Evolutionary conservation across 2,797 vertebrate species (phyloP).

Genomic region (Otus scops): DNA sequence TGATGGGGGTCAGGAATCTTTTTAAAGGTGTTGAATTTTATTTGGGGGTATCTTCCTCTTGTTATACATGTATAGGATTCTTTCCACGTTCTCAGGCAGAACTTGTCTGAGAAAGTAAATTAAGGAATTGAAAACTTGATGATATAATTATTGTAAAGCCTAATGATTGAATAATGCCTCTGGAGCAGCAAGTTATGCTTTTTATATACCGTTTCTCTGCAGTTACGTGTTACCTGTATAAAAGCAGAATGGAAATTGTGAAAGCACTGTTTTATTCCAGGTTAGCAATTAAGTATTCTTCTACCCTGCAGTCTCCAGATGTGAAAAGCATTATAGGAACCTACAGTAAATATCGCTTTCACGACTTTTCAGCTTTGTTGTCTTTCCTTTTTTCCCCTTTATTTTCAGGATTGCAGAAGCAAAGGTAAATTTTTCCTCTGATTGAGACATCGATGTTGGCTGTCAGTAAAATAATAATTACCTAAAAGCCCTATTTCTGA

Average conservation of each 20-base stretch:
- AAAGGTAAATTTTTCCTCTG: neutral
- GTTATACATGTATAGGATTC: neutral
- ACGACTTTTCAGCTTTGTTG: neutral
- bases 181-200: neutral
- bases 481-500: neutral
- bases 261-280: neutral
- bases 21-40: neutral
- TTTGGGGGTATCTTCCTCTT: neutral
- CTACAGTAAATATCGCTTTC: conserved; percentile 17
- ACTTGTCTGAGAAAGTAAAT: conserved; percentile 3
- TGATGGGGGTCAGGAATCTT: neutral
- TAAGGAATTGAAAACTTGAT: neutral
- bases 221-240: neutral
- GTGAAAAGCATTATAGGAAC: neutral
- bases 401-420: neutral
- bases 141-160: neutral
- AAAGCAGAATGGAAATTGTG: neutral
- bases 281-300: conserved; percentile 8
- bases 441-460: neutral
- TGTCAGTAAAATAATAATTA: neutral
- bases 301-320: neutral
- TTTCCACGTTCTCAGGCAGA: neutral
- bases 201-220: neutral
- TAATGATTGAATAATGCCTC: conserved; percentile 6
- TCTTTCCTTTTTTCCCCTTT: neutral